Percentiles rank a stretch among this genome's conserved stretches.
These are phyloP conservation scores for Psittacula cyanocephala DNA, from an alignment of 2,113 vertebrate species.

Conservation along the genomic window DNA sequence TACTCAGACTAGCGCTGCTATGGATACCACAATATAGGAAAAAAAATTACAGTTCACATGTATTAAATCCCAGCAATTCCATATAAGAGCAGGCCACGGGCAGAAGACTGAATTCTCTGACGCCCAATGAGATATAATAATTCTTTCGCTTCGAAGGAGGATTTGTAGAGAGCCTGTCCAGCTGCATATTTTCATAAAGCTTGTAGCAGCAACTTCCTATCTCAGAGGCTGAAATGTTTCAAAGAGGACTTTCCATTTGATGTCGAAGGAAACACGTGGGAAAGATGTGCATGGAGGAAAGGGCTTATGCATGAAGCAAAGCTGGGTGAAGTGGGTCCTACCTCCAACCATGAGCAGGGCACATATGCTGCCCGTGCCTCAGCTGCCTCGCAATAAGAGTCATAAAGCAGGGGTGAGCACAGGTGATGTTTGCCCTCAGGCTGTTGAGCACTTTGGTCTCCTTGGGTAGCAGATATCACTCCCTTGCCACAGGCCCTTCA, in stretches of 20 bases:
- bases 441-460: not conserved
- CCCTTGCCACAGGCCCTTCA: not conserved
- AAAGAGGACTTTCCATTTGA: not conserved
- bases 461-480: not conserved
- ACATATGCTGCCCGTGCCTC: fast-evolving
- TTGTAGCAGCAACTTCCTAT: not conserved
- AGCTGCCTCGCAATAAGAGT: not conserved
- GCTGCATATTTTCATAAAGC: not conserved
- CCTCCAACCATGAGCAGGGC: not conserved
- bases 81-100: not conserved
- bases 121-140: not conserved
- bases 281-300: not conserved
- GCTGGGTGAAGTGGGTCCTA: not conserved
- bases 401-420: not conserved
- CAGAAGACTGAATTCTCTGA: not conserved
- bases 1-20: not conserved
- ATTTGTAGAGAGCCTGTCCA: not conserved
- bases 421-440: fast-evolving
- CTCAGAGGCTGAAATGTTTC: not conserved
- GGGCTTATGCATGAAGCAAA: not conserved
- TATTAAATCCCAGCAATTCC: not conserved
- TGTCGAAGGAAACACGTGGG: not conserved
- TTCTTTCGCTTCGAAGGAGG: not conserved
- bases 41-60: not conserved
- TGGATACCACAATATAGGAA: not conserved